phyloP scores from a whole-genome alignment of 2,797 vertebrate genomes.

The Glossophaga mutica region DNA sequence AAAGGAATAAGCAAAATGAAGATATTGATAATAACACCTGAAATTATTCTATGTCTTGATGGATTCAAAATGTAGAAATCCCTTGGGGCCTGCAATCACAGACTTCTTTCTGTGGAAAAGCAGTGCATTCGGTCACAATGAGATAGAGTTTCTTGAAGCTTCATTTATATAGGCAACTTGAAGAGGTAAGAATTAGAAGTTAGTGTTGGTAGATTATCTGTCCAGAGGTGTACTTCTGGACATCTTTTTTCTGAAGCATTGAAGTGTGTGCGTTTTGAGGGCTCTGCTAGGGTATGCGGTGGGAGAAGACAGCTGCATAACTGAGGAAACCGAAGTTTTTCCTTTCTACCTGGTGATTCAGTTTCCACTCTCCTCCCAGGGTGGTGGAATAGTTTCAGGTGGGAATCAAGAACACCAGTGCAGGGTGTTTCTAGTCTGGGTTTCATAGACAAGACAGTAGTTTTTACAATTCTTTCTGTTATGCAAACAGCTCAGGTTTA shows the following conservation, averaged over 20 bases:
- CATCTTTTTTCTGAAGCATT: not conserved
- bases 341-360: not conserved
- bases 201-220: not conserved
- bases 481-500: not conserved
- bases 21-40: not conserved
- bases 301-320: not conserved
- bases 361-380: not conserved
- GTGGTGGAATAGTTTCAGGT: not conserved
- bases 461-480: not conserved
- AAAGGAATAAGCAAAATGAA: not conserved
- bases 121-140: not conserved
- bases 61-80: not conserved
- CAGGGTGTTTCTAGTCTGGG: not conserved
- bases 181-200: not conserved
- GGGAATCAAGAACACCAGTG: not conserved
- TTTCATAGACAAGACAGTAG: not conserved
- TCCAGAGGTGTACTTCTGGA: not conserved
- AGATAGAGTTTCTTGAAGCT: not conserved
- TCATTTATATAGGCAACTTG: not conserved
- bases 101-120: not conserved
- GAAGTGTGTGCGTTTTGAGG: not conserved
- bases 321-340: not conserved
- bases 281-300: not conserved
- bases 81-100: not conserved
- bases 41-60: not conserved